phyloP scores from a whole-genome alignment of 1,140 invertebrate genomes.

The Cotesia glomerata region DNA sequence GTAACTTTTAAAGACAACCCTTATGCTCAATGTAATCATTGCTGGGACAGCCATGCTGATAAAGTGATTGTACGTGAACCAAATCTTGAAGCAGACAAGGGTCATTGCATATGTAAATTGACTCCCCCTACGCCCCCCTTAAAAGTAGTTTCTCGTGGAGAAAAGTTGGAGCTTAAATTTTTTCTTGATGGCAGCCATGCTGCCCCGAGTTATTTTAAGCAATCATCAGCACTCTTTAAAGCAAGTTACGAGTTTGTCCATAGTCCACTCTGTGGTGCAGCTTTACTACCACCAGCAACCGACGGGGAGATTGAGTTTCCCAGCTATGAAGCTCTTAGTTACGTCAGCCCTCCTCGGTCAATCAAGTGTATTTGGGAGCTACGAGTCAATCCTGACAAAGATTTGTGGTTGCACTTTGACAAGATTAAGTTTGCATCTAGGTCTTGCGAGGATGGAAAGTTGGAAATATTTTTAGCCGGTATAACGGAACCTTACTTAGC shows the following conservation, averaged over 20 bases:
- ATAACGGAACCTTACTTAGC: constrained; percentile 74
- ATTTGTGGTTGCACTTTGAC: constrained; percentile 86
- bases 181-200: constrained; percentile 82
- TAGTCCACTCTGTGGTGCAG: constrained; percentile 83
- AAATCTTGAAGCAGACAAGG: constrained; percentile 53
- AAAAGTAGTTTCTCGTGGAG: constrained; percentile 76
- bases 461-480: constrained; percentile 80
- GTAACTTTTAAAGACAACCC: constrained; percentile 80
- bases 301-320: constrained; percentile 87
- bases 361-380: constrained; percentile 90
- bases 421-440: constrained; percentile 82
- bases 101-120: constrained; percentile 65
- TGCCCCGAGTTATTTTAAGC: constrained; percentile 86
- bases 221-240: constrained; percentile 79
- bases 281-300: constrained; percentile 75
- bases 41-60: constrained; percentile 83
- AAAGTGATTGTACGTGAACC: constrained; percentile 79
- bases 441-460: constrained; percentile 81
- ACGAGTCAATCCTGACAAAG: constrained; percentile 77
- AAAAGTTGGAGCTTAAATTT: constrained; percentile 78
- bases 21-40: constrained; percentile 79
- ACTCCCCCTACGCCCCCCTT: constrained; percentile 65
- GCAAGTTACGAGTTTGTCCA: constrained; percentile 87
- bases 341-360: constrained; percentile 74
- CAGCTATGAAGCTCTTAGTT: constrained; percentile 81